Conservation (phyloP, 2,797 vertebrate genomes). For the Champsocephalus gunnari region DNA sequence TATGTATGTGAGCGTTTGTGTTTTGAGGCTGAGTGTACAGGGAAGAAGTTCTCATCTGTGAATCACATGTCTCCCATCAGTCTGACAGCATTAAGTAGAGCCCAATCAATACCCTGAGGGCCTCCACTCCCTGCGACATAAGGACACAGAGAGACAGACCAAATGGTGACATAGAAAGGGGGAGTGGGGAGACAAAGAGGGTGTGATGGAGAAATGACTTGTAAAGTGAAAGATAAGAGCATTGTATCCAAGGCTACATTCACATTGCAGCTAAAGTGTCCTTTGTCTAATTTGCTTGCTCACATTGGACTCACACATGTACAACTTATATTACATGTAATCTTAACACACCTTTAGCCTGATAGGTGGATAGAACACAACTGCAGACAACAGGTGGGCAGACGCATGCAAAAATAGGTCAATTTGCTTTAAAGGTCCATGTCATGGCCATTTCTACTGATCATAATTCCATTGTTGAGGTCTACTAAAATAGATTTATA, state of each 20-base stretch:
- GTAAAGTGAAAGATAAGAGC: slow-evolving; percentile 48
- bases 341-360: not conserved
- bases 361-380: not conserved
- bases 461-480: too few relatives aligned
- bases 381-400: not conserved
- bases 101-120: slow-evolving; percentile 76
- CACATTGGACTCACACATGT: not conserved
- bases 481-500: too few relatives aligned
- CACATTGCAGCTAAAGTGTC: slow-evolving; percentile 33
- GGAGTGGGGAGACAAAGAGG: slow-evolving; percentile 46
- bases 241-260: slow-evolving; percentile 18
- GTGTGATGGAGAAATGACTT: slow-evolving; percentile 44
- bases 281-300: slow-evolving; percentile 19
- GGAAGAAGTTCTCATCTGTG: slow-evolving; percentile 69
- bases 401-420: slow-evolving; percentile 11
- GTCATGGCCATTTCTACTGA: too few relatives aligned
- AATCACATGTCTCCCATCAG: slow-evolving; percentile 78
- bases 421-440: not conserved
- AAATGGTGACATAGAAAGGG: slow-evolving; percentile 52
- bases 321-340: not conserved
- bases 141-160: slow-evolving; percentile 55
- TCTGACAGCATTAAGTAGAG: slow-evolving; percentile 75
- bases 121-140: slow-evolving; percentile 55
- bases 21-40: slow-evolving; percentile 56
- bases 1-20: slow-evolving; percentile 6